Base-by-base conservation (phyloP, 2,888 invertebrate genomes). In the Epinotia bilunana region DNA sequence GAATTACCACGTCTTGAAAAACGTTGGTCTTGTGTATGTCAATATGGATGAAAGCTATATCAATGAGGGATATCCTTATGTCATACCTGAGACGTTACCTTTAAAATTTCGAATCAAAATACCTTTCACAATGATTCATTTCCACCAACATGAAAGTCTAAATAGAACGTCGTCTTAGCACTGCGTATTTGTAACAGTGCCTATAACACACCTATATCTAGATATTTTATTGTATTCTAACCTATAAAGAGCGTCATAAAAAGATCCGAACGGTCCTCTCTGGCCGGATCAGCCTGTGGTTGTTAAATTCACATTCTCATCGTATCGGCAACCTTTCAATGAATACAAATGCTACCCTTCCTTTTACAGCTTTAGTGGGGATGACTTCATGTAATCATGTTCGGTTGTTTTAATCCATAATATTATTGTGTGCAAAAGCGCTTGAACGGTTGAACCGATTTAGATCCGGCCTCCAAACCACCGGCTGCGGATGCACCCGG, bases 271-370 rank as follows among this genome's bases (percentile, higher is more conserved):
- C 70, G 39, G 74, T 64, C 74, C 64, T 60, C 64, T 60, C 43
- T 39, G 61, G 49, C 9, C 64, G 46, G 64, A 63, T 72, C 43
- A 65, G 39, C 46, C 64, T 46, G 69, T 23, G 69, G 74, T 49
- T 69, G 70, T 74, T 74, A 74, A 74, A 74, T 74, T 74, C 64
- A 64, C 74, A 74, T 74, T 74, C 60, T 58, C 13, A 58, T 64
- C 74, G 60, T 74, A 74, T 74, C 64, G 23, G 64, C 64, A 74
- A 64, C 49, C 74, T 74, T 74, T 74, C 74, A 61, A 74, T 74
- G 74, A 74, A 74, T 74, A 74, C 64, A 74, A 74, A 74, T 74
- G 70, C 12, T 60, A 69, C 58, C 69, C 69, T 69, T 43, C 53
- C 58, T 70, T 70, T 74, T 74, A 74, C 23, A 53, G 60, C 64